These are phyloP conservation scores for Crotophaga sulcirostris DNA, from an alignment of 2,113 vertebrate species.

Conservation along the genomic window DNA sequence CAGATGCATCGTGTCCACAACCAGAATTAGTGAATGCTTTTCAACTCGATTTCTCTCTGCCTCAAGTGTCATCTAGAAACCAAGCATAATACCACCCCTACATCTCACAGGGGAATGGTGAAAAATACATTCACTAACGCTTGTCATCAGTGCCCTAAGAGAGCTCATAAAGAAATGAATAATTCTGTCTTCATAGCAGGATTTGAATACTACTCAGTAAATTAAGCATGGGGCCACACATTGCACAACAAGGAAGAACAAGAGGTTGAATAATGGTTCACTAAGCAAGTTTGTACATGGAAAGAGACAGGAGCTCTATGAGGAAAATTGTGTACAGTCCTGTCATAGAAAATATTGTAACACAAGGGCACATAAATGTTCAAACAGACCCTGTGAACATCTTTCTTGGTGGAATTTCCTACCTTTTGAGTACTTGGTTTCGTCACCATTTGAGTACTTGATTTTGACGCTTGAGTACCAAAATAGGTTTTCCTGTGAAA, in stretches of 20 bases:
- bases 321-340: background rate
- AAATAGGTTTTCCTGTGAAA: background rate
- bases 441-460: background rate
- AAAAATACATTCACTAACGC: background rate
- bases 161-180: constrained; percentile 36
- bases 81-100: background rate
- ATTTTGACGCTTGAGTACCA: background rate
- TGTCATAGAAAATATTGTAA: fast-evolving
- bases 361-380: fast-evolving
- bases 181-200: background rate
- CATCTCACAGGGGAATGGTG: background rate
- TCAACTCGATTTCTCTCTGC: background rate
- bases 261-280: constrained; percentile 40
- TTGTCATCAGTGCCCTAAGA: background rate
- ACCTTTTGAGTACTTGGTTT: background rate
- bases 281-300: constrained; percentile 10
- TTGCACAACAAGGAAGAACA: constrained; percentile 34
- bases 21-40: background rate
- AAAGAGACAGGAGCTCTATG: background rate
- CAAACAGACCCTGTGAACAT: background rate
- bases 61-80: background rate
- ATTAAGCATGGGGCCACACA: background rate
- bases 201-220: background rate
- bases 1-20: background rate
- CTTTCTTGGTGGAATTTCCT: background rate